A percentile compares a stretch with the other conserved stretches of the same genome.
Conservation (phyloP, 2,797 vertebrate species). For the Clarias laeviceps region DNA sequence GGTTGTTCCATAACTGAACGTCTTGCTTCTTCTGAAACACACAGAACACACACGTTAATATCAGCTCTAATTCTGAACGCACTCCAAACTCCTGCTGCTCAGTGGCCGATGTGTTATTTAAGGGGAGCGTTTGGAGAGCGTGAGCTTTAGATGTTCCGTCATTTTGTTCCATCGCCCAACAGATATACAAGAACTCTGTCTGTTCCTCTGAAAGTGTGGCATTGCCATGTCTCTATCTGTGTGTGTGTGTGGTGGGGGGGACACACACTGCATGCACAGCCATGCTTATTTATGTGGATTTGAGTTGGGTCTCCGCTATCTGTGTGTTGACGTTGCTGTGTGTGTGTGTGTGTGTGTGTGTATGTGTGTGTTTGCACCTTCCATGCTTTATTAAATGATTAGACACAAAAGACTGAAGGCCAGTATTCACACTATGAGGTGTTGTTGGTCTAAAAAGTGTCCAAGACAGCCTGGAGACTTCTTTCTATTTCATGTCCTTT, state of each 20-base stretch:
- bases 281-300: background rate
- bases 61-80: background rate
- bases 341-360: background rate
- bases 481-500: slow-evolving; percentile 3
- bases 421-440: background rate
- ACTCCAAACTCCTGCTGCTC: background rate
- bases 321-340: background rate
- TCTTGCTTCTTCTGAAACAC: background rate
- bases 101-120: slow-evolving; percentile 12
- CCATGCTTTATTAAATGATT: background rate
- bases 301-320: background rate
- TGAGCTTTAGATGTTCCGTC: slow-evolving; percentile 37
- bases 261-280: background rate
- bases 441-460: slow-evolving; percentile 7
- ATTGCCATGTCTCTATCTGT: background rate
- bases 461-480: background rate
- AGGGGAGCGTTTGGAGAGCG: background rate
- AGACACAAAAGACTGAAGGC: background rate
- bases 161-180: slow-evolving; percentile 22
- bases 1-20: background rate
- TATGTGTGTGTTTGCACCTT: background rate
- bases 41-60: background rate
- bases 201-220: slow-evolving; percentile 25
- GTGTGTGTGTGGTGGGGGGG: slow-evolving; percentile 7
- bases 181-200: slow-evolving; percentile 47